phyloP scores from a whole-genome alignment of 2,797 vertebrate species.

The Neosalanx taihuensis region DNA sequence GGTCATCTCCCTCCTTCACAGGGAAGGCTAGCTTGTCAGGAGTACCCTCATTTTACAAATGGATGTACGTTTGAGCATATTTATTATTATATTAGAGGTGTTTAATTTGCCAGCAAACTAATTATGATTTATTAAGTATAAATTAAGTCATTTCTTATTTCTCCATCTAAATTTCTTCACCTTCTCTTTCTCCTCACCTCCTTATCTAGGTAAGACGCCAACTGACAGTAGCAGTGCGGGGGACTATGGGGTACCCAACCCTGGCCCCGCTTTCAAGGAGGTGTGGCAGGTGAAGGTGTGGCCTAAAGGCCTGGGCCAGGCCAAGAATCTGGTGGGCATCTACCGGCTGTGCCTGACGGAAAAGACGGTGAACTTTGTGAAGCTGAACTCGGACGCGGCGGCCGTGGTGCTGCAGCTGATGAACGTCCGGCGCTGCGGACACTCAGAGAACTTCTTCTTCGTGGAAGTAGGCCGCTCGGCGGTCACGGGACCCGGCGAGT shows the following conservation, averaged over 20 bases:
- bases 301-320: slow-evolving; percentile 82
- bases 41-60: too few relatives aligned
- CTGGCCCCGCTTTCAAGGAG: slow-evolving; percentile 80
- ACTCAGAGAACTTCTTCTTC: slow-evolving; percentile 86
- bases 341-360: slow-evolving; percentile 84
- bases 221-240: slow-evolving; percentile 73
- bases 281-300: slow-evolving; percentile 86
- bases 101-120: too few relatives aligned
- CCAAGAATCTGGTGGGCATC: slow-evolving; percentile 78
- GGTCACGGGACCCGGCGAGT: slow-evolving; percentile 75
- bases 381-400: slow-evolving; percentile 77
- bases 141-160: background rate
- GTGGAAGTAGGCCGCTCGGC: slow-evolving; percentile 84
- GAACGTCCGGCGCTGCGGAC: slow-evolving; percentile 83
- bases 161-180: background rate
- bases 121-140: too few relatives aligned
- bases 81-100: too few relatives aligned
- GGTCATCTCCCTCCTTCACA: slow-evolving; percentile 32
- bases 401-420: slow-evolving; percentile 82
- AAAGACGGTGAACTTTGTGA: slow-evolving; percentile 82
- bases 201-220: slow-evolving; percentile 67
- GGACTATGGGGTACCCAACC: slow-evolving; percentile 72
- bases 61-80: too few relatives aligned
- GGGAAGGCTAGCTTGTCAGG: background rate
- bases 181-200: background rate